Evolutionary conservation across 2,797 vertebrate genomes (phyloP), one percentile per base, ranked within the genome.

Genomic region (Helicolenus hilgendorfi): DNA sequence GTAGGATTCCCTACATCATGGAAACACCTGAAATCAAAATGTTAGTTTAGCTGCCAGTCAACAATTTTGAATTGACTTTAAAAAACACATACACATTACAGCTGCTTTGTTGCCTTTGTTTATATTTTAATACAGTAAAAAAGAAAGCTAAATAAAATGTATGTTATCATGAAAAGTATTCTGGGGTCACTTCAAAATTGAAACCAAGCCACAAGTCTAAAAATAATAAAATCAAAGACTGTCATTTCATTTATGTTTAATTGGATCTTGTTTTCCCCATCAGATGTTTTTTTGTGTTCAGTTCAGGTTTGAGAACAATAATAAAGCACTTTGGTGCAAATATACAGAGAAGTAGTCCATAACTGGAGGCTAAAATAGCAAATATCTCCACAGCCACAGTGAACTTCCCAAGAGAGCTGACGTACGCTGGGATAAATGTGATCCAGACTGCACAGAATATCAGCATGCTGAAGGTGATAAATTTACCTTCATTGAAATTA

Each of bases 401-500:
- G 24, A 96, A 96, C 72, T 97, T 97, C 59, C 96, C 97, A 84
- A 97, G 97, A 90, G 97, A 97, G 81, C 97, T 97, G 83, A 97
- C 91, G 91, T 97, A 97, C 0, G 96, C 95, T 72, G 97, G 97
- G 13, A 97, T 97, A 69, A 97, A 97, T 0, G 96, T 94, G 82
- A 96, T 38, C 97, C 97, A 97, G 5, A 97, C 97, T 9, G 96
- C 96, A 87, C 95, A 95, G 83, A 97, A 97, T 87, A 97, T 97
- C 35, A 97, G 24, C 94, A 97, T 96, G 85, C 97, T 97, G 85
- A 97, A 97, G 10, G 96, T 97, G 68, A 97, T 97, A 10, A 96
- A 95, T 81, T 97, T 97, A 5, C 96, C 96, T 84, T 97, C 97
- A 71, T 97, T 97, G 49, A 97, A 97, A 84, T 97, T 97, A 91